A percentile compares a stretch with the other conserved stretches of the same genome.
Conservation (phyloP, 2,888 invertebrate genomes). For the Trissoscelio sp. region DNA sequence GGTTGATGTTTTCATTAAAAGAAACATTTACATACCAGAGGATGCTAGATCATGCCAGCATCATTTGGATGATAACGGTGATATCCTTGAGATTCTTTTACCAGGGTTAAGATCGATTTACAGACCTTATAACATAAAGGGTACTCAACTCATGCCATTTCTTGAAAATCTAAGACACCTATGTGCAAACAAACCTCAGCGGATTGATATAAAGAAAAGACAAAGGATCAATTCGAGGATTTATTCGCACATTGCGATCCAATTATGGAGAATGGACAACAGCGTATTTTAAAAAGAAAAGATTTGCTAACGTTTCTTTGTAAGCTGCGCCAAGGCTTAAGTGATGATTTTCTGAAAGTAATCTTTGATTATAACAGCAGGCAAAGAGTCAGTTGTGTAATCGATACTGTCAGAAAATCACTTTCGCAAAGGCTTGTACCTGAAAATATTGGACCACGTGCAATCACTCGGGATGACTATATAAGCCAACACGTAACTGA, state of each 20-base stretch:
- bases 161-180: not conserved
- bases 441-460: conserved; percentile 28
- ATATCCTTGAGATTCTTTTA: conserved; percentile 10
- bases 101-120: conserved; percentile 1
- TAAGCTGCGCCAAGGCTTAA: conserved; percentile 7
- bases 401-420: not conserved
- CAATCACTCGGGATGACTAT: conserved; percentile 20
- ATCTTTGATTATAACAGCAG: conserved; percentile 4
- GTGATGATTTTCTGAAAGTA: not conserved
- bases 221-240: conserved; percentile 1
- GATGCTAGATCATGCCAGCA: conserved; percentile 24
- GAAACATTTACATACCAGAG: conserved; percentile 25
- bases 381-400: not conserved
- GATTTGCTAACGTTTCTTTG: conserved; percentile 7
- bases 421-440: too few relatives aligned
- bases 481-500: conserved; percentile 37
- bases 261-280: not conserved
- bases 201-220: conserved; percentile 7
- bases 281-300: not conserved
- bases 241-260: conserved; percentile 4
- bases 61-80: conserved; percentile 20
- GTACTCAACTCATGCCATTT: conserved; percentile 1
- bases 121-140: conserved; percentile 12
- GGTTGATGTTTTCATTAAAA: conserved; percentile 22
- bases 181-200: conserved; percentile 3